Percentiles rank a stretch among this genome's conserved stretches.
These are phyloP conservation scores for honey bee (Apis mellifera) DNA, from an alignment of 1,140 invertebrate genomes.

Conservation along the genomic window DNA sequence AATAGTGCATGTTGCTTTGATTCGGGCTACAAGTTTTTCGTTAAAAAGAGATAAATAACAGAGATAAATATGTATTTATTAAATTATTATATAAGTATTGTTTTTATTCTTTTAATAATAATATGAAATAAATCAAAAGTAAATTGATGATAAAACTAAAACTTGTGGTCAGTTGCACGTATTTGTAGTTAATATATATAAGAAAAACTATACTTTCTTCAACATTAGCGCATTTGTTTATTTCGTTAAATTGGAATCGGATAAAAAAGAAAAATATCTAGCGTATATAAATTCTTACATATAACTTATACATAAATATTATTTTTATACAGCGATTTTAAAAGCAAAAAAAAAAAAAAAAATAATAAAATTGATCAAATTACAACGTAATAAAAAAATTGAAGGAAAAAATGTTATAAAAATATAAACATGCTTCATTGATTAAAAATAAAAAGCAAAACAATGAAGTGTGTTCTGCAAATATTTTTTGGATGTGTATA, in stretches of 20 bases:
- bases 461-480: conserved; percentile 6
- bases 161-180: conserved; percentile 58
- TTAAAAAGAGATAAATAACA: conserved; percentile 3
- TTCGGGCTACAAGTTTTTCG: conserved; percentile 73
- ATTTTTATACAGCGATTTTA: not conserved
- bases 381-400: not conserved
- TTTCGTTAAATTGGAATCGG: conserved; percentile 12
- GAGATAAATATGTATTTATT: not conserved
- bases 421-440: conserved; percentile 37
- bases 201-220: conserved; percentile 35
- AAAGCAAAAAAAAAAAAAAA: not conserved
- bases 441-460: conserved; percentile 8
- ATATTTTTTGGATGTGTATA: not conserved
- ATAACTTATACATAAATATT: conserved; percentile 25
- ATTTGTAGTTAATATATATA: conserved; percentile 43
- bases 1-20: conserved; percentile 80
- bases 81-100: not conserved
- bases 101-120: not conserved
- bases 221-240: conserved; percentile 38
- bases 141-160: conserved; percentile 11
- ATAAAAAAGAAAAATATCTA: not conserved
- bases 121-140: not conserved
- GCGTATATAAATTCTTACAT: conserved; percentile 38
- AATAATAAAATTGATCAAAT: not conserved
- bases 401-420: conserved; percentile 13